Evolutionary conservation across 2,888 invertebrate species (phyloP), one percentile per base, ranked within the genome.

Genomic region (Catocala fraxini): DNA sequence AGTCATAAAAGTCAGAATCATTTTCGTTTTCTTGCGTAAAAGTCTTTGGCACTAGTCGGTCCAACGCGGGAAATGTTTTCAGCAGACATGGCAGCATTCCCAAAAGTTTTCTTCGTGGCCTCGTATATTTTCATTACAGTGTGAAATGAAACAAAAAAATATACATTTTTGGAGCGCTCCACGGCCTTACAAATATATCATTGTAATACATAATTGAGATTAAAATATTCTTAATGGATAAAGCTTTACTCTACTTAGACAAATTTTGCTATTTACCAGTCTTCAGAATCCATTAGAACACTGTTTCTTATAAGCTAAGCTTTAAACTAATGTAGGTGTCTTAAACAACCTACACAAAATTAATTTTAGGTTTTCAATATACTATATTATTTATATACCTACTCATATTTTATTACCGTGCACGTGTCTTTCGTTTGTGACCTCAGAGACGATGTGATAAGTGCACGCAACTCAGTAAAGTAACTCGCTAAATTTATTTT

Each of bases 51-150:
- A 81, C 65, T 71, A 67, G 65, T 68, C 59, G 63, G 64, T 77
- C 69, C 74, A 68, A 66, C 61, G 65, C 68, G 65, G 59, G 56
- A 45, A 46, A 70, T 62, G 63, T 70, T 69, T 70, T 67, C 67
- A 69, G 61, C 73, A 57, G 77, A 80, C 71, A 79, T 81, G 81
- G 81, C 81, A 84, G 73, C 78, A 73, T 76, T 82, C 82, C 82
- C 83, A 79, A 83, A 80, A 83, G 75, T 80, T 81, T 77, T 70
- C 74, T 59, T 70, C 76, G 67, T 51, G 76, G 66, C 82, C 84
- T 82, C 86, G 80, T 87, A 84, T 84, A 87, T 87, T 81, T 81
- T 85, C 85, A 84, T 86, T 84, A 84, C 79, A 72, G 68, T 72
- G 83, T 73, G 72, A 81, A 82, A 82, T 79, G 72, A 77, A 75